Base-by-base conservation (phyloP, 2,113 vertebrate genomes). In the Thamnophis sirtalis region DNA sequence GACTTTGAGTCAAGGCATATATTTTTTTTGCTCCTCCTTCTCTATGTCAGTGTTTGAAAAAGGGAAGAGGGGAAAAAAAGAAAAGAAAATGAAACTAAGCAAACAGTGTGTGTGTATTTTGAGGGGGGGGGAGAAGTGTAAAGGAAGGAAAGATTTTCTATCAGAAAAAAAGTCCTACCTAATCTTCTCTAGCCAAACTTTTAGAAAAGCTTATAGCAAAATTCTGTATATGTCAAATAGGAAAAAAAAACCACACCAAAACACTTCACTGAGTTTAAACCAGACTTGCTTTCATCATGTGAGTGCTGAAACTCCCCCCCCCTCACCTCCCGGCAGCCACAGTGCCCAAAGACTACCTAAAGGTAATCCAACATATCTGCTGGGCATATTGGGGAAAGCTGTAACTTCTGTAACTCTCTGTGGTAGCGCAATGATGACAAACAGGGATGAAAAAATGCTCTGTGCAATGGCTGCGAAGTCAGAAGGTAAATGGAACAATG, bases 181-280 rank as follows among this genome's bases (percentile, higher is more conserved):
- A 93, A 87, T 26, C 21, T 88, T 91, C 0, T 89, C 58, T 0
- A 0, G 86, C 0, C 92, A 58, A 3, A 80, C 93, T 38, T 91
- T 87, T 54, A 22, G 55, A 91, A 94, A 94, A 73, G 49, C 51
- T 92, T 89, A 84, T 0, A 87, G 9, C 68, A 91, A 94, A 95
- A 94, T 43, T 92, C 43, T 63, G 17, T 60, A 49, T 7, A 26
- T 58, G 54, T 43, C 33, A 43, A 88, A 55, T 0, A 33, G n/a
- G n/a, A 17, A 8, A 8, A 38, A 33, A n/a, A 1, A 33, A 15
- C 6, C 56, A 63, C 9, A 15, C 5, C 15, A 43, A 87, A 17
- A n/a, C 7, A 19, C 38, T 8, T 56, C 33, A 60, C 38, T 88
- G 54, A 48, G 2, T 49, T 58, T 9, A 48, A 80, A 56, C 11